phyloP scores from a whole-genome alignment of 2,797 vertebrate species.

The Alectoris magna region DNA sequence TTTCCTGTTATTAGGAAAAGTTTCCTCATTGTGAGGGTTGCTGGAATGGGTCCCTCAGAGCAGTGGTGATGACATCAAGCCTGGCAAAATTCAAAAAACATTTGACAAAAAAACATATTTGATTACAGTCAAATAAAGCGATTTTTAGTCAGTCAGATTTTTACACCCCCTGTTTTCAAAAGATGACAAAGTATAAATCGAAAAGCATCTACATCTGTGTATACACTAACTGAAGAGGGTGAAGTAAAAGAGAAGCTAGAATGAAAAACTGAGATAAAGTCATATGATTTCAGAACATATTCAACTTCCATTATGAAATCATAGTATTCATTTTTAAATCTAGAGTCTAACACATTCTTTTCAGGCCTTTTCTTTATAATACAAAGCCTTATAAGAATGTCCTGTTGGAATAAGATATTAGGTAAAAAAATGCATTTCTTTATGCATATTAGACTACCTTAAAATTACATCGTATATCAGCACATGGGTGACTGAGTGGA shows the following conservation, averaged over 20 bases:
- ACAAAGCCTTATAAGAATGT: neutral
- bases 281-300: neutral
- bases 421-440: neutral
- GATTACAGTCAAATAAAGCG: neutral
- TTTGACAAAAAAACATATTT: neutral
- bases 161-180: neutral
- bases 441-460: neutral
- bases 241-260: neutral
- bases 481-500: neutral
- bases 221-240: fast-evolving
- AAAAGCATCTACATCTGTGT: neutral
- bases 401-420: neutral
- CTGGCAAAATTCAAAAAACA: neutral
- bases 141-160: neutral
- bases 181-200: neutral
- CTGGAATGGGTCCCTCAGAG: neutral
- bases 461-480: neutral
- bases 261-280: neutral
- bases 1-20: neutral
- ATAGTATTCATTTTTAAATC: neutral
- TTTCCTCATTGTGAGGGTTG: neutral
- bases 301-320: neutral
- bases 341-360: neutral
- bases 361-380: neutral
- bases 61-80: neutral